A percentile compares a stretch with the other conserved stretches of the same genome.
Conservation (phyloP, 2,113 vertebrate species). For the Gila orcuttii region DNA sequence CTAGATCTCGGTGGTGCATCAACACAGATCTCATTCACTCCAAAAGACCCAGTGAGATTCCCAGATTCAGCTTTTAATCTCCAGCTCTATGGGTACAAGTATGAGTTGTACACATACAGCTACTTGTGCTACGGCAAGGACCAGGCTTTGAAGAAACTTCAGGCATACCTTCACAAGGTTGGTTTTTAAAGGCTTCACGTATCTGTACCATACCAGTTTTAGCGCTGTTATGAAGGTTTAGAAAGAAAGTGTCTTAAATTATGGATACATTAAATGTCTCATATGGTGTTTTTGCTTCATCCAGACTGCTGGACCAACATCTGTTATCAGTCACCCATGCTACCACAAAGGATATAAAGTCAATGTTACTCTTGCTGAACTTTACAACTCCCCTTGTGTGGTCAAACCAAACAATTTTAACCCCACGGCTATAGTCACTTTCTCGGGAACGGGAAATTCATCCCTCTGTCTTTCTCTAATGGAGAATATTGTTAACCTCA, state of each 20-base stretch:
- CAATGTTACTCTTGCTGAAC: conserved; percentile 38
- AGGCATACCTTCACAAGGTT: conserved; percentile 70
- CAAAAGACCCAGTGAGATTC: conserved; percentile 64
- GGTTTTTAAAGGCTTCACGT: conserved; percentile 27
- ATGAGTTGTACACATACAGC: conserved; percentile 80
- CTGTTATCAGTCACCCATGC: conserved; percentile 71
- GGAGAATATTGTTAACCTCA: conserved; percentile 72
- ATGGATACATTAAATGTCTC: neutral
- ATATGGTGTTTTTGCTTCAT: conserved; percentile 25
- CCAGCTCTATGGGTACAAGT: conserved; percentile 73
- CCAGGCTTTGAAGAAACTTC: conserved; percentile 70
- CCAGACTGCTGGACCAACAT: conserved; percentile 33
- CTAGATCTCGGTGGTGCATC: conserved; percentile 84
- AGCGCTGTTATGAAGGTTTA: neutral
- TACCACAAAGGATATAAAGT: conserved; percentile 69
- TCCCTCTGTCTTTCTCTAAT: conserved; percentile 60
- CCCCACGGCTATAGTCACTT: conserved; percentile 49
- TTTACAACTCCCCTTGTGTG: conserved; percentile 72
- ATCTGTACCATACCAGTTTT: conserved; percentile 12
- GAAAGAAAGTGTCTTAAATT: neutral
- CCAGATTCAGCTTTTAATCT: conserved; percentile 59
- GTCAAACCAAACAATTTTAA: neutral
- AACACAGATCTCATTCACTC: conserved; percentile 82
- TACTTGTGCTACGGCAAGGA: conserved; percentile 80
- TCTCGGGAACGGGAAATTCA: conserved; percentile 68